phyloP scores from a whole-genome alignment of 2,888 invertebrate species.

The Trichacis sp. region DNA sequence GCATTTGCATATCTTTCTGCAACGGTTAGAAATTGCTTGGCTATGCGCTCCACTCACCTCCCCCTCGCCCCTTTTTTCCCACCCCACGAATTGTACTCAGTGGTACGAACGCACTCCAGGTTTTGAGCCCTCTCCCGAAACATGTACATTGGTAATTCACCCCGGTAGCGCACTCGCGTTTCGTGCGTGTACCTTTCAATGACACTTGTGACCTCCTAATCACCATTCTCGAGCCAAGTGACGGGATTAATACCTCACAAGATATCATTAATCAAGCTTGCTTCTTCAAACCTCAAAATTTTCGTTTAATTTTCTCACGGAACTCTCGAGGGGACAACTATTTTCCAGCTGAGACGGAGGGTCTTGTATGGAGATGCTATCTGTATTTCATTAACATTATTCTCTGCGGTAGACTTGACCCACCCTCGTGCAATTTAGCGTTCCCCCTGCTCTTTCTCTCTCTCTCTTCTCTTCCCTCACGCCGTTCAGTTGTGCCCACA shows the following conservation, averaged over 20 bases:
- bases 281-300: slow-evolving; percentile 16
- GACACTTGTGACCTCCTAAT: no score
- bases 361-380: slow-evolving; percentile 66
- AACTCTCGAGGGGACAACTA: slow-evolving; percentile 51
- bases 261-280: no score
- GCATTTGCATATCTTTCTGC: slow-evolving; percentile 65
- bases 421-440: slow-evolving; percentile 39
- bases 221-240: no score
- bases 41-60: slow-evolving; percentile 30
- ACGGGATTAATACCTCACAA: no score
- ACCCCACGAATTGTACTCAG: slow-evolving; percentile 46
- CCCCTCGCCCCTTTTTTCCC: slow-evolving; percentile 23
- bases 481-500: slow-evolving; percentile 19
- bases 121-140: slow-evolving; percentile 55
- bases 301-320: slow-evolving; percentile 22
- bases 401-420: slow-evolving; percentile 60
- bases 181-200: slow-evolving; percentile 56
- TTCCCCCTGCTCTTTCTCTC: slow-evolving; percentile 33
- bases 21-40: slow-evolving; percentile 61
- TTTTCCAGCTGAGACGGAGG: slow-evolving; percentile 48
- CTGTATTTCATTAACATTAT: slow-evolving; percentile 70
- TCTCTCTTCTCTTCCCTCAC: slow-evolving; percentile 29
- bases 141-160: slow-evolving; percentile 1
- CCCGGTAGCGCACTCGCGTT: slow-evolving; percentile 23
- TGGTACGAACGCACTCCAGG: slow-evolving; percentile 54